A percentile compares a stretch with the other conserved stretches of the same genome.
These are phyloP conservation scores for Ophraella communa DNA, from an alignment of 2,888 invertebrate genomes.

Conservation along the genomic window DNA sequence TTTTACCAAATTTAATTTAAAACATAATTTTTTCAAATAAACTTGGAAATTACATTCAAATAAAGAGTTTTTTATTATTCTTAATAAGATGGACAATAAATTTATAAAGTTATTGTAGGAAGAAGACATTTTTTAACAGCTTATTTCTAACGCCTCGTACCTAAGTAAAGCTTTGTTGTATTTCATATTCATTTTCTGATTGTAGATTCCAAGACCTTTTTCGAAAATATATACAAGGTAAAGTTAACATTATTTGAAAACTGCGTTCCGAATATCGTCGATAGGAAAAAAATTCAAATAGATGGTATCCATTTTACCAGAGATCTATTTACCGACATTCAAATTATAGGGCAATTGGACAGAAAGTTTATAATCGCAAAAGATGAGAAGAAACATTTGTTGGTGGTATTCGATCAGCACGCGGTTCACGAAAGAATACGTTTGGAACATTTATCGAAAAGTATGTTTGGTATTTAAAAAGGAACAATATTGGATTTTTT, in stretches of 20 bases:
- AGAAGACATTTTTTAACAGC: too few species aligned
- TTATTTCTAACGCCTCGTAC: too few species aligned
- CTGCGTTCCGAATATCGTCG: slow-evolving; percentile 42
- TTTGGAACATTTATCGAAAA: slow-evolving; percentile 71
- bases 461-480: slow-evolving; percentile 55
- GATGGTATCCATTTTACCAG: slow-evolving; percentile 56
- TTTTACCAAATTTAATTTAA: too few species aligned
- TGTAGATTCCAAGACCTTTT: slow-evolving; percentile 54
- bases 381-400: slow-evolving; percentile 58
- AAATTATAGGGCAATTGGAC: slow-evolving; percentile 75
- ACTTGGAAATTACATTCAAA: too few species aligned
- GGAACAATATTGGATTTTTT: not conserved
- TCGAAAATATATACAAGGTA: slow-evolving; percentile 52
- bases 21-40: too few species aligned
- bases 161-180: too few species aligned
- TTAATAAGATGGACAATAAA: too few species aligned
- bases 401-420: slow-evolving; percentile 85
- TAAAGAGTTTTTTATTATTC: too few species aligned
- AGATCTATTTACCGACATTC: slow-evolving; percentile 60
- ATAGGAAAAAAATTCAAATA: slow-evolving; percentile 26
- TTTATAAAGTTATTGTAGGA: too few species aligned
- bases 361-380: slow-evolving; percentile 71
- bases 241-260: slow-evolving; percentile 50
- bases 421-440: slow-evolving; percentile 85
- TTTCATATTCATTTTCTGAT: slow-evolving; percentile 25